Evolutionary conservation across 2,113 vertebrate species (phyloP).

Genomic region (Antechinus stuartii): DNA sequence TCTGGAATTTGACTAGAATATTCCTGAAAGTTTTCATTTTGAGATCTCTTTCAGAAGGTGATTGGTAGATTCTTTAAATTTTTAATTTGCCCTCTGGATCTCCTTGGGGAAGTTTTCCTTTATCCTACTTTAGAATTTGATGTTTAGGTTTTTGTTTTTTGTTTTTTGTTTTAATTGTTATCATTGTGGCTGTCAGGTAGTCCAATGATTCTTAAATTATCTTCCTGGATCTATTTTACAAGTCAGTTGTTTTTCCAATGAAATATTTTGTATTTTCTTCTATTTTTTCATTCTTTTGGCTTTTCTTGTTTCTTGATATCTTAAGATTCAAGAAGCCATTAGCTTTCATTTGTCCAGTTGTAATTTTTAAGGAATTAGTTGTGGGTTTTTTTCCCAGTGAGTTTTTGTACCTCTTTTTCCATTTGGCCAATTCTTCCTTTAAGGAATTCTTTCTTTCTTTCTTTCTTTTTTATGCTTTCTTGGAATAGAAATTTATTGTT

Average conservation of each 20-base stretch:
- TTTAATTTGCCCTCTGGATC: background rate
- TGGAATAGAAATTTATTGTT: too few relatives aligned
- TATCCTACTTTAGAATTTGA: background rate
- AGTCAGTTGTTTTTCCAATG: background rate
- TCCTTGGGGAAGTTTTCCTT: background rate
- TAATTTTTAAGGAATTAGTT: background rate
- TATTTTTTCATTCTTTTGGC: too few relatives aligned
- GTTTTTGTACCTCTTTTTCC: background rate
- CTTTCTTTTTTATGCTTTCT: too few relatives aligned
- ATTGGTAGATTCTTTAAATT: background rate
- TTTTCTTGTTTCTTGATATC: background rate
- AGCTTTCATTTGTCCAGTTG: background rate
- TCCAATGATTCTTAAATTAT: background rate
- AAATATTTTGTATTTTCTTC: background rate
- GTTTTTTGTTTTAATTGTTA: background rate
- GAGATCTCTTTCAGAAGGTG: background rate
- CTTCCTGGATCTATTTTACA: background rate
- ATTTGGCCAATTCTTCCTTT: background rate
- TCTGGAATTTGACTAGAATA: too few relatives aligned
- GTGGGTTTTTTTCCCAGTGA: background rate
- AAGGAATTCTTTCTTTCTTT: too few relatives aligned
- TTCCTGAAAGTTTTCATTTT: too few relatives aligned
- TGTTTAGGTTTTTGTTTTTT: background rate
- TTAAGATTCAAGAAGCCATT: background rate
- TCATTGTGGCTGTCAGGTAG: background rate